Evolutionary conservation across 2,113 vertebrate genomes (phyloP).

Genomic region (Periophthalmus modestus): DNA sequence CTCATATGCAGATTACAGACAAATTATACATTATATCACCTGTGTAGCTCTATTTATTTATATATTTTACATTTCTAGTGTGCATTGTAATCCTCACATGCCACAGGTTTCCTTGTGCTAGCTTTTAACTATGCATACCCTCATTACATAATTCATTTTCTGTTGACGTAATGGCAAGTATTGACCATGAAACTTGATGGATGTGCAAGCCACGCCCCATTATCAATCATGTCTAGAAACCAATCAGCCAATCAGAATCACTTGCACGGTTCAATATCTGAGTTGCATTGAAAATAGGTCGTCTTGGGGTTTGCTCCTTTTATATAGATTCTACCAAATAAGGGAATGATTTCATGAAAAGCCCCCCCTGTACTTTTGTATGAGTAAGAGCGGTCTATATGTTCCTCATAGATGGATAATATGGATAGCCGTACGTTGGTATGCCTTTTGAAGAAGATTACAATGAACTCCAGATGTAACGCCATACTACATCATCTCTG

Average conservation of each 20-base stretch:
- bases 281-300: neutral
- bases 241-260: neutral
- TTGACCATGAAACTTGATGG: neutral
- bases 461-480: conserved; percentile 5
- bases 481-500: conserved; percentile 1
- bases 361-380: neutral
- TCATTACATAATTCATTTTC: neutral
- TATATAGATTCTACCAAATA: neutral
- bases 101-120: neutral
- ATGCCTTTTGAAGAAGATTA: conserved; percentile 7
- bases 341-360: neutral
- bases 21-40: neutral
- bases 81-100: no score
- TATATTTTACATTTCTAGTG: neutral
- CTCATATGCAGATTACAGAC: neutral
- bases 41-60: neutral
- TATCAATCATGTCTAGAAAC: neutral
- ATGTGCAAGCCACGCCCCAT: neutral
- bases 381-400: neutral
- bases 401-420: conserved; percentile 7
- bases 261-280: neutral
- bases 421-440: neutral
- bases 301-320: neutral
- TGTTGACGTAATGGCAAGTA: neutral
- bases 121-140: neutral